A percentile compares a stretch with the other conserved stretches of the same genome.
phyloP scores from a whole-genome alignment of 2,797 vertebrate species.

The Pseudochaenichthys georgianus region DNA sequence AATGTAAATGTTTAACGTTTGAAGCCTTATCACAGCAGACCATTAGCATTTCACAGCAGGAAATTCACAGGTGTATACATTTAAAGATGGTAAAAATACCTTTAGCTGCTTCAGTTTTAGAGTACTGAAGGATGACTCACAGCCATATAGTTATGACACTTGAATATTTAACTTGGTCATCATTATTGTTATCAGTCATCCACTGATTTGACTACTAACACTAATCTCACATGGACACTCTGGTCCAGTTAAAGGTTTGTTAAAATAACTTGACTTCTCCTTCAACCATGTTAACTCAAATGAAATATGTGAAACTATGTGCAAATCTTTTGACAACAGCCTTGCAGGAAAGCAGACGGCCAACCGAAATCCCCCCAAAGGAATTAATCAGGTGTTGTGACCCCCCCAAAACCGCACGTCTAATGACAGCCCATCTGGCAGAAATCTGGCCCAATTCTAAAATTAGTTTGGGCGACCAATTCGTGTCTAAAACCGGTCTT shows the following conservation, averaged over 20 bases:
- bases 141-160: no score
- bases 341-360: neutral
- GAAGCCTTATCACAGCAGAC: neutral
- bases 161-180: neutral
- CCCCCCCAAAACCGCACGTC: neutral
- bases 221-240: no score
- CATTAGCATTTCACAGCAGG: neutral
- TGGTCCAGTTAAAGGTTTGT: no score
- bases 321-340: neutral
- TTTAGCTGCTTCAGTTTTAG: no score
- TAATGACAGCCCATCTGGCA: neutral
- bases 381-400: slow-evolving; percentile 6
- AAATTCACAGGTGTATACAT: neutral
- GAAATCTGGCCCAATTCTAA: neutral
- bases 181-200: no score
- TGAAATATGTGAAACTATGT: no score
- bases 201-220: no score
- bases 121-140: no score
- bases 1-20: neutral
- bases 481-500: slow-evolving; percentile 1
- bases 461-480: slow-evolving; percentile 5
- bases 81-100: neutral
- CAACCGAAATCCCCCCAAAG: neutral
- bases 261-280: no score
- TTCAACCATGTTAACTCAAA: no score